A percentile compares a stretch with the other conserved stretches of the same genome.
Evolutionary conservation across 2,888 invertebrate genomes (phyloP).

Genomic region (Diachrysia chrysitis): DNA sequence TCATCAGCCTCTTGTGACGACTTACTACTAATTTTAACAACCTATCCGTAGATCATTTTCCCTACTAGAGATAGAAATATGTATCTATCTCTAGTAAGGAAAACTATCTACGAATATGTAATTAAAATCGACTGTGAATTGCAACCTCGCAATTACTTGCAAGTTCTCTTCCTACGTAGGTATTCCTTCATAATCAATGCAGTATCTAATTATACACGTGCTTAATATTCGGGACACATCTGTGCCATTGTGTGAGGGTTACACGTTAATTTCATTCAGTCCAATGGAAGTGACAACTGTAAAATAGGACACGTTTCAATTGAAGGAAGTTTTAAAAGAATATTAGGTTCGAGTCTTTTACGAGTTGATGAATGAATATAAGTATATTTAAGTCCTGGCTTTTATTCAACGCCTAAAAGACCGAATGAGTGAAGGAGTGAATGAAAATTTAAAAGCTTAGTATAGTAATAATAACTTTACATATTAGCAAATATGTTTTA

Average conservation of each 20-base stretch:
- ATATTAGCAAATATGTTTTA: too few relatives aligned
- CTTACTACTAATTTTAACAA: too few relatives aligned
- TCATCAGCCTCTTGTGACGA: too few relatives aligned
- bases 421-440: background rate
- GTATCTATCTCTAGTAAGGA: too few relatives aligned
- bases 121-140: too few relatives aligned
- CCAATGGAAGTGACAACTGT: background rate
- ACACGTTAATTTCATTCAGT: constrained; percentile 36
- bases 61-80: too few relatives aligned
- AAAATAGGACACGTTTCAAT: background rate
- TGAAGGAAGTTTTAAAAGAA: background rate
- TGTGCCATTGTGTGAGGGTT: background rate
- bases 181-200: background rate
- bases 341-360: background rate
- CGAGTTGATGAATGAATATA: background rate
- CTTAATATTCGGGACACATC: constrained; percentile 16
- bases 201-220: constrained; percentile 11
- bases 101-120: too few relatives aligned
- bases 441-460: too few relatives aligned
- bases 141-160: too few relatives aligned
- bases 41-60: too few relatives aligned
- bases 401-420: background rate
- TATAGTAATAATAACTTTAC: too few relatives aligned
- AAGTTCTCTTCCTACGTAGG: too few relatives aligned
- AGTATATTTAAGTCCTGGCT: background rate